These are phyloP conservation scores for Boulengeromyrus knoepffleri DNA, from an alignment of 2,113 vertebrate genomes.

Conservation along the genomic window DNA sequence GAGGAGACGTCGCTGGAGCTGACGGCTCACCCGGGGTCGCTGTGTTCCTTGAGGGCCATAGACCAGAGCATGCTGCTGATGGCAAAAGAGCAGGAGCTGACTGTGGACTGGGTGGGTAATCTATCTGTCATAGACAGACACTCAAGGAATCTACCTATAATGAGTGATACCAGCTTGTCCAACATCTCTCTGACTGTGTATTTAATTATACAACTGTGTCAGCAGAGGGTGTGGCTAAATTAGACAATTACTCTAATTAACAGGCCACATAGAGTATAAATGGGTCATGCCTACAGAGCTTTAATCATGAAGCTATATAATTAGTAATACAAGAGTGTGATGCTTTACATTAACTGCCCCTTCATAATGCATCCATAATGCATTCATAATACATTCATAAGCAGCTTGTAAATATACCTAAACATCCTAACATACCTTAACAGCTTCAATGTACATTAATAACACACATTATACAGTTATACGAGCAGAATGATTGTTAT, in stretches of 20 bases:
- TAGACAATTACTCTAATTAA: not conserved
- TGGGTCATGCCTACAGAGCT: not conserved
- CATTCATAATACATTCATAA: too few species aligned
- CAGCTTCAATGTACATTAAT: too few species aligned
- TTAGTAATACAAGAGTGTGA: not conserved
- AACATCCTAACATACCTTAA: too few species aligned
- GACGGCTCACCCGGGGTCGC: slow-evolving; percentile 62
- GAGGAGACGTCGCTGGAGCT: slow-evolving; percentile 54
- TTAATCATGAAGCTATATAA: not conserved
- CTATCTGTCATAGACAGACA: not conserved
- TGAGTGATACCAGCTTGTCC: not conserved
- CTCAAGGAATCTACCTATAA: not conserved
- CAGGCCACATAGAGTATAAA: not conserved
- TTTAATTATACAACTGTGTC: not conserved
- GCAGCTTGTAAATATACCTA: too few species aligned
- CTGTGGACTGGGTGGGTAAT: slow-evolving; percentile 45
- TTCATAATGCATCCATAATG: too few species aligned
- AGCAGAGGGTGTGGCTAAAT: not conserved
- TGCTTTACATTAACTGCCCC: too few species aligned
- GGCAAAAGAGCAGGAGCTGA: slow-evolving; percentile 50
- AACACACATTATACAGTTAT: too few species aligned
- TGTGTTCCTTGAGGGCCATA: slow-evolving; percentile 70
- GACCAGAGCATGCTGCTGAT: slow-evolving; percentile 73
- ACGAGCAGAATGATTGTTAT: too few species aligned
- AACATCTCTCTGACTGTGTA: not conserved